Conservation (phyloP, 2,113 vertebrate genomes). For the Nothoprocta pentlandii region DNA sequence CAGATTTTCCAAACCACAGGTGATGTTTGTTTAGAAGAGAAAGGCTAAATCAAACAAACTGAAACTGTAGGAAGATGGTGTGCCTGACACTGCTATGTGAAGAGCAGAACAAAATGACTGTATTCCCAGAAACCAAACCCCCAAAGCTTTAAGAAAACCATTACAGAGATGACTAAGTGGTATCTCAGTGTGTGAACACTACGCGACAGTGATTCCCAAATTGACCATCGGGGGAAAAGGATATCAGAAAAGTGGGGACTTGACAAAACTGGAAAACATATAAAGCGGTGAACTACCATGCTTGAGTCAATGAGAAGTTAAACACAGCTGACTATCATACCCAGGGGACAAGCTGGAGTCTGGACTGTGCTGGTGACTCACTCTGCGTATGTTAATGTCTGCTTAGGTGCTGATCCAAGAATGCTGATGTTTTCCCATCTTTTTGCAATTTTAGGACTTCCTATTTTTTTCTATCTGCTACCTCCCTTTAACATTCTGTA, state of each 20-base stretch:
- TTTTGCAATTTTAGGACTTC: background rate
- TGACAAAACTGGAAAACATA: constrained; percentile 29
- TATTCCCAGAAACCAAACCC: constrained; percentile 62
- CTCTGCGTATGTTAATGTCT: background rate
- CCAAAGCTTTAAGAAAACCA: constrained; percentile 29
- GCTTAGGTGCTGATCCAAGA: background rate
- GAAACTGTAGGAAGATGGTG: background rate
- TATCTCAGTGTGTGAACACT: constrained; percentile 32
- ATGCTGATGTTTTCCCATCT: background rate
- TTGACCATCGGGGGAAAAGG: background rate
- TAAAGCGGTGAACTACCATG: background rate
- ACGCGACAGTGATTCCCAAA: background rate
- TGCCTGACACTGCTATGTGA: background rate
- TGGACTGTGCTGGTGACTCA: constrained; percentile 40
- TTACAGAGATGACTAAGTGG: constrained; percentile 51
- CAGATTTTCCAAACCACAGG: background rate
- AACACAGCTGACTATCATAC: background rate
- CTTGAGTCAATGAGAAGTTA: constrained; percentile 6
- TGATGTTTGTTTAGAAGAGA: background rate
- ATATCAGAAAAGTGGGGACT: background rate
- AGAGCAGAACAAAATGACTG: constrained; percentile 4
- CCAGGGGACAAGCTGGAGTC: constrained; percentile 1
- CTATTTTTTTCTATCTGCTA: background rate
- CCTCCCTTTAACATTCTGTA: background rate
- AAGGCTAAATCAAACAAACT: background rate